Percentiles rank a stretch among this genome's conserved stretches.
Conservation (phyloP, 1,140 invertebrate species). For the Polypedilum vanderplanki region DNA sequence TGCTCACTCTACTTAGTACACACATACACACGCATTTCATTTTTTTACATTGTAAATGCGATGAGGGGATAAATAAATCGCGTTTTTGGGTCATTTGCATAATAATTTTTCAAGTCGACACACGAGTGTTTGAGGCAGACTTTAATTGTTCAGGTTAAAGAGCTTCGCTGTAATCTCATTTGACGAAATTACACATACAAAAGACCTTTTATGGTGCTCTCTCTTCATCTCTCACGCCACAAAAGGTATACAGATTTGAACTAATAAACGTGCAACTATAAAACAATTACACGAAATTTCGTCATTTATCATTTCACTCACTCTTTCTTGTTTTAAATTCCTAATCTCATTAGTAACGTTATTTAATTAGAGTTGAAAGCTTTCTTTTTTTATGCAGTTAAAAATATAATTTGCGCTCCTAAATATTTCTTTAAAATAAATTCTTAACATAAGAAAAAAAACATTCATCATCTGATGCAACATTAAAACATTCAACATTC, state of each 20-base stretch:
- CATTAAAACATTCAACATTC: not conserved
- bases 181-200: not conserved
- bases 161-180: not conserved
- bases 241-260: not conserved
- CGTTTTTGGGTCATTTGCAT: conserved; percentile 6
- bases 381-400: too few species aligned
- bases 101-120: not conserved
- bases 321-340: too few species aligned
- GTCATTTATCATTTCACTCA: conserved; percentile 5
- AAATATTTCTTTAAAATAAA: too few species aligned
- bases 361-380: too few species aligned
- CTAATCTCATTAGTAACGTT: too few species aligned
- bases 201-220: conserved; percentile 2
- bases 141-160: conserved; percentile 13
- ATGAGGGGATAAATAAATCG: not conserved
- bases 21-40: too few species aligned
- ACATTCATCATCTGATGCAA: conserved; percentile 9
- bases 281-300: conserved; percentile 19
- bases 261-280: not conserved
- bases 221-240: too few species aligned
- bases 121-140: not conserved
- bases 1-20: not conserved
- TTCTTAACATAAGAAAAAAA: too few species aligned
- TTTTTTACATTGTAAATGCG: too few species aligned
- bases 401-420: too few species aligned